Percentiles rank a stretch among this genome's conserved stretches.
These are phyloP conservation scores for Delichon dasypus DNA, from an alignment of 2,797 vertebrate genomes.

Conservation along the genomic window DNA sequence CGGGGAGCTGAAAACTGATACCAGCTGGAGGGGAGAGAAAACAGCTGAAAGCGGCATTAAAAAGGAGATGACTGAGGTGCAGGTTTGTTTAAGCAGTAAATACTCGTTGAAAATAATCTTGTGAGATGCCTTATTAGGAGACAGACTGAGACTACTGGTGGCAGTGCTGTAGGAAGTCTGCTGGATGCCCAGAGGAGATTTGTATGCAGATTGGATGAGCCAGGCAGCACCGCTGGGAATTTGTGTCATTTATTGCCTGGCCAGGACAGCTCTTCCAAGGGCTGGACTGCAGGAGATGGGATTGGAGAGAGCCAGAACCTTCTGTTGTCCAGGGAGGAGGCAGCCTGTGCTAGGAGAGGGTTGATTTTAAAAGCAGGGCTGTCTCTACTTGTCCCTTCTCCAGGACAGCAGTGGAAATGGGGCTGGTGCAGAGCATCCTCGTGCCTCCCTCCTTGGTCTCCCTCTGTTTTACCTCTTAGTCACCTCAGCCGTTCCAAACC, in stretches of 20 bases:
- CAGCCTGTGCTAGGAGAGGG: not conserved
- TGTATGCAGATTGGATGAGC: conserved; percentile 4
- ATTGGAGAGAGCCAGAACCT: not conserved
- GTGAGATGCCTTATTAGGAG: conserved; percentile 36
- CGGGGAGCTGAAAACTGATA: conserved; percentile 23
- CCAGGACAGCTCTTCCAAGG: not conserved
- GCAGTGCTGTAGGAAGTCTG: not conserved
- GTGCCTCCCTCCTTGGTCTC: not conserved
- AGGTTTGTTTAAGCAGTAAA: conserved; percentile 51
- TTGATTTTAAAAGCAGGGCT: not conserved
- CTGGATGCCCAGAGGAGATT: conserved; percentile 28
- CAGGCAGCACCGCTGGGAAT: not conserved
- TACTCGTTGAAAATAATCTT: conserved; percentile 53
- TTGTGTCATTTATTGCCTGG: not conserved
- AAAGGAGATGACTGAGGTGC: not conserved
- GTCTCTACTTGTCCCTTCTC: not conserved
- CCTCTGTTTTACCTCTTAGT: not conserved
- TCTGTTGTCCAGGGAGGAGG: not conserved
- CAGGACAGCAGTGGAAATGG: not conserved
- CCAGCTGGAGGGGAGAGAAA: conserved; percentile 27
- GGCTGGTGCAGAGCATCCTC: not conserved
- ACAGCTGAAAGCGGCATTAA: conserved; percentile 45
- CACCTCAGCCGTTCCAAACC: not conserved
- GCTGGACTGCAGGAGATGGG: not conserved
- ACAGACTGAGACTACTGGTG: not conserved